These are phyloP conservation scores for Bubalus kerabau DNA, from an alignment of 2,113 vertebrate species.

Conservation along the genomic window DNA sequence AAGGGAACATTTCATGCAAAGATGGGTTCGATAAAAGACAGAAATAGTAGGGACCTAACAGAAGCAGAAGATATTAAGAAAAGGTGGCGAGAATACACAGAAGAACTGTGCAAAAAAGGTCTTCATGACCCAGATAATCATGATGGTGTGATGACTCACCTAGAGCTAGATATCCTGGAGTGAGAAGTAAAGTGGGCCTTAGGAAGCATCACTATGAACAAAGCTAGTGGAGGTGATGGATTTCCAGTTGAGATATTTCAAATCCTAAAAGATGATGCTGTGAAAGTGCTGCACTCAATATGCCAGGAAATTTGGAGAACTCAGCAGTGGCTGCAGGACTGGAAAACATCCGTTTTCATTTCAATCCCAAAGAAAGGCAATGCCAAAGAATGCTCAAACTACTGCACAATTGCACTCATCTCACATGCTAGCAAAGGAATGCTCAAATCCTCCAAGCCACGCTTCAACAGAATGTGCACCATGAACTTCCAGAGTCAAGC, in stretches of 20 bases:
- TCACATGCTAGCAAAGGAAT: fast-evolving
- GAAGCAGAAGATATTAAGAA: background rate
- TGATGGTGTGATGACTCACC: background rate
- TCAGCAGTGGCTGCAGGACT: background rate
- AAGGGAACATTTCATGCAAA: background rate
- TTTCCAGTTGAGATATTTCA: background rate
- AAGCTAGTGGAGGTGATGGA: background rate
- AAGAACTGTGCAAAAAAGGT: background rate
- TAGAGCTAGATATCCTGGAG: background rate
- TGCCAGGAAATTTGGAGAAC: background rate
- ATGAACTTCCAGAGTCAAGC: background rate
- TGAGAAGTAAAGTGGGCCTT: background rate
- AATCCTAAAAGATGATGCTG: background rate
- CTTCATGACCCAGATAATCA: background rate
- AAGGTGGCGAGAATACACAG: background rate
- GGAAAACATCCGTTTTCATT: background rate
- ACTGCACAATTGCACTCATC: background rate
- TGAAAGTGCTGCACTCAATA: background rate
- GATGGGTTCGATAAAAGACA: background rate
- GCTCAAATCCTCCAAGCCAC: background rate
- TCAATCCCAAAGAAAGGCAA: background rate
- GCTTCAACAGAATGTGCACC: background rate
- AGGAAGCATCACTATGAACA: background rate
- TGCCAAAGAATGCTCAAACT: background rate
- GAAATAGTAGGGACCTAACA: background rate